phyloP scores from a whole-genome alignment of 1,140 invertebrate species.

The Cydia splendana region DNA sequence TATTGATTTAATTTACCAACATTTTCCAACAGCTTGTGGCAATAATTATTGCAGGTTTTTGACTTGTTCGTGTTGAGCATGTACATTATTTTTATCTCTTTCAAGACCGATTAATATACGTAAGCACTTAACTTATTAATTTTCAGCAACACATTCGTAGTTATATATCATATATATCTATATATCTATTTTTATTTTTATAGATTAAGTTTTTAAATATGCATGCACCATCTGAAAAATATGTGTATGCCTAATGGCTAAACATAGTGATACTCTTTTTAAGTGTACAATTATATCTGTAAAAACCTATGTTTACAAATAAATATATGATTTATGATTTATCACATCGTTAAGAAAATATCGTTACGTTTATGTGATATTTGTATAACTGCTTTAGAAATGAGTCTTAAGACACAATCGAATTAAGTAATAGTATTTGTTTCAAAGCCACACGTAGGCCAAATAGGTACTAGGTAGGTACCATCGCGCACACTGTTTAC shows the following conservation, averaged over 20 bases:
- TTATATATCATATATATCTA: not conserved
- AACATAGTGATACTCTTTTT: no score
- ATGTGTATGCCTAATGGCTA: no score
- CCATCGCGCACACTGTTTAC: no score
- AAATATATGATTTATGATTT: no score
- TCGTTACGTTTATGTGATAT: not conserved
- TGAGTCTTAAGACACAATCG: not conserved
- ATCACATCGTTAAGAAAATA: no score
- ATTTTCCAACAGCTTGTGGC: conserved; percentile 21
- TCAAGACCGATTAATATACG: not conserved
- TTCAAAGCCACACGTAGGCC: not conserved
- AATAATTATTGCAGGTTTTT: not conserved
- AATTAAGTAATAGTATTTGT: not conserved
- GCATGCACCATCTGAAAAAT: no score
- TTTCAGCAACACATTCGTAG: not conserved
- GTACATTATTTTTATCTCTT: not conserved
- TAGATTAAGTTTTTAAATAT: no score
- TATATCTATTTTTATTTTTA: no score
- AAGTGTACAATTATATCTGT: no score
- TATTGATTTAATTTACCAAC: conserved; percentile 1
- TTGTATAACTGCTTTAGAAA: not conserved
- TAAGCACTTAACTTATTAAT: not conserved
- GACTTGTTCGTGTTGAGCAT: not conserved
- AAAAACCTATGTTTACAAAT: no score
- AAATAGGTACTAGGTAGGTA: conserved; percentile 26